A percentile compares a stretch with the other conserved stretches of the same genome.
phyloP scores from a whole-genome alignment of 2,797 vertebrate species.

The Falco biarmicus region DNA sequence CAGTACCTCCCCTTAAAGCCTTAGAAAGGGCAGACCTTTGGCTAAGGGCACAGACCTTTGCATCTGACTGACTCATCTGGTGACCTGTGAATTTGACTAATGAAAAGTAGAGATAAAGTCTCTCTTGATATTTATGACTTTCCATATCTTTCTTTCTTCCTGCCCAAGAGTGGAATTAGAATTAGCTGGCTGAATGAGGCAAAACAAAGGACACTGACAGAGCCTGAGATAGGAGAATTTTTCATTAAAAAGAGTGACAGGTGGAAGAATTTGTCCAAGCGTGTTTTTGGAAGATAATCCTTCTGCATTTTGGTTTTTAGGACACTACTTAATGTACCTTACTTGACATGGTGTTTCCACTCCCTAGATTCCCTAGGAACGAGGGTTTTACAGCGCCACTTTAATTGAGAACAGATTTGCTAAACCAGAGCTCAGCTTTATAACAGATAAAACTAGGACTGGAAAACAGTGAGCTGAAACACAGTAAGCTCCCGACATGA shows the following conservation, averaged over 20 bases:
- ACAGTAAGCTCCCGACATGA: neutral
- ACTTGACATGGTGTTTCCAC: neutral
- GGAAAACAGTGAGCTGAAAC: neutral
- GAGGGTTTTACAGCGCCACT: neutral
- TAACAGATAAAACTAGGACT: neutral
- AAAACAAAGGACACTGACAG: neutral
- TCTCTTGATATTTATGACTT: neutral
- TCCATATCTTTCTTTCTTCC: neutral
- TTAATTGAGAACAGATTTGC: neutral
- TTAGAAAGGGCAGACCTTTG: neutral
- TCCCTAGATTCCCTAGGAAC: neutral
- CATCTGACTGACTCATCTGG: neutral
- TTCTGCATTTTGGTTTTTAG: neutral
- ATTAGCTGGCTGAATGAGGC: neutral
- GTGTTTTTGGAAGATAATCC: constrained; percentile 23
- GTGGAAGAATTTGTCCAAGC: neutral
- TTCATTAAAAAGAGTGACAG: constrained; percentile 40
- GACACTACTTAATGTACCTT: neutral
- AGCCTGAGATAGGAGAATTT: neutral
- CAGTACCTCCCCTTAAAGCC: neutral
- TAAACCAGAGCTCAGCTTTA: neutral
- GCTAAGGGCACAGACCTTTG: neutral
- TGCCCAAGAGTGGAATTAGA: constrained; percentile 2
- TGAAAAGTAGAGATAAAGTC: neutral
- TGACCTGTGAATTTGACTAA: constrained; percentile 10